Conservation (phyloP, 2,888 invertebrate species). For the Cantharis nigra region DNA sequence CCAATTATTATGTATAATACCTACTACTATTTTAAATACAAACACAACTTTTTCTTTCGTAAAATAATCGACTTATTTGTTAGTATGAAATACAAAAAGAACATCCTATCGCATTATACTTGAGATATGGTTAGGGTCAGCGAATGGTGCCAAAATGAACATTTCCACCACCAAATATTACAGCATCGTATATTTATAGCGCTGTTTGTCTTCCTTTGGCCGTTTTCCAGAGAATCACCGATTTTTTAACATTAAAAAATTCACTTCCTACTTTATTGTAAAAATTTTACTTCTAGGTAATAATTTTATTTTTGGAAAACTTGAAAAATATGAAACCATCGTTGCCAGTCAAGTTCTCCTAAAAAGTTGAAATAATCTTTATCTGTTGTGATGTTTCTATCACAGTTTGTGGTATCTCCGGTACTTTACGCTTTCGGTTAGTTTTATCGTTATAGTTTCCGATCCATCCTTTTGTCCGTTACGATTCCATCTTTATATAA, state of each 20-base stretch:
- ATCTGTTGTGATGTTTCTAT: conserved; percentile 50
- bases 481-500: conserved; percentile 37
- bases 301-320: neutral
- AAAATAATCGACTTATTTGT: neutral
- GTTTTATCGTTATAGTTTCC: conserved; percentile 54
- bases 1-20: neutral
- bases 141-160: conserved; percentile 38
- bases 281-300: neutral
- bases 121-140: conserved; percentile 38
- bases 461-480: conserved; percentile 49
- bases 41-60: neutral
- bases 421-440: conserved; percentile 49
- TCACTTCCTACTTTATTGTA: neutral
- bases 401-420: conserved; percentile 44
- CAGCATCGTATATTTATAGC: conserved; percentile 48
- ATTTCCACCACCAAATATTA: conserved; percentile 45
- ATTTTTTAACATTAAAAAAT: neutral
- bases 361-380: conserved; percentile 44
- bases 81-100: conserved; percentile 22
- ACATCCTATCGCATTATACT: conserved; percentile 20
- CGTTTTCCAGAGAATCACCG: conserved; percentile 38
- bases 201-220: conserved; percentile 50
- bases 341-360: conserved; percentile 11
- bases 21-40: neutral
- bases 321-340: conserved; percentile 3